Percentiles rank a stretch among this genome's conserved stretches.
phyloP scores from a whole-genome alignment of 92 coral and sea anemone genomes.

The Virgularia gustaviana region DNA sequence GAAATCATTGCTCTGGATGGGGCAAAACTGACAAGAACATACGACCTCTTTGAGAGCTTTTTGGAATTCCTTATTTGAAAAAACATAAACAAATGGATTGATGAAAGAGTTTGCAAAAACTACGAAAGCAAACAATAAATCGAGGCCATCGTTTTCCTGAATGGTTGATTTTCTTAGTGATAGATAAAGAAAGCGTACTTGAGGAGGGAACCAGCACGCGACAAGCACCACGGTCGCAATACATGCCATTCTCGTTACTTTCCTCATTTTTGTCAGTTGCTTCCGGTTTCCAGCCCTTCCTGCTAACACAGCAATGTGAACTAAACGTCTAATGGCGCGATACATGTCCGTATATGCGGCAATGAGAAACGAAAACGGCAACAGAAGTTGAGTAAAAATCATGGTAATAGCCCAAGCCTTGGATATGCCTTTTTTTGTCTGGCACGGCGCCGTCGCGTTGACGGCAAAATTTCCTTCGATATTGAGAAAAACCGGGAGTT shows the following conservation, averaged over 20 bases:
- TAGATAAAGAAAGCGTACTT: not conserved
- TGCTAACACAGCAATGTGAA: not conserved
- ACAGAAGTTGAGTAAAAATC: not conserved
- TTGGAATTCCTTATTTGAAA: not conserved
- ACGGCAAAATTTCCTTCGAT: not conserved
- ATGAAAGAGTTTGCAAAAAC: not conserved
- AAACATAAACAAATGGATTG: not conserved
- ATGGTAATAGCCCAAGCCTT: not conserved
- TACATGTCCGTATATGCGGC: not conserved
- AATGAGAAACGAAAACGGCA: not conserved
- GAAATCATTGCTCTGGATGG: no score
- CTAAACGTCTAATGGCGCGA: not conserved
- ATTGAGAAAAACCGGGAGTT: not conserved
- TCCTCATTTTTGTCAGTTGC: not conserved
- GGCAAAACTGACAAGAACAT: no score
- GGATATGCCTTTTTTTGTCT: not conserved
- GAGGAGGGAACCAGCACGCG: not conserved
- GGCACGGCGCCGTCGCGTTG: not conserved
- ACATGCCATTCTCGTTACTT: not conserved
- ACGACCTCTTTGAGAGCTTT: not conserved
- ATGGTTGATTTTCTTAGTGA: not conserved
- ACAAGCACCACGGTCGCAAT: not conserved
- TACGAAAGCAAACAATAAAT: not conserved
- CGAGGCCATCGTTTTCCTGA: not conserved
- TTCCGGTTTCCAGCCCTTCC: no score